A percentile compares a stretch with the other conserved stretches of the same genome.
phyloP scores from a whole-genome alignment of 2,888 invertebrate species.

The Macrophya annulata region DNA sequence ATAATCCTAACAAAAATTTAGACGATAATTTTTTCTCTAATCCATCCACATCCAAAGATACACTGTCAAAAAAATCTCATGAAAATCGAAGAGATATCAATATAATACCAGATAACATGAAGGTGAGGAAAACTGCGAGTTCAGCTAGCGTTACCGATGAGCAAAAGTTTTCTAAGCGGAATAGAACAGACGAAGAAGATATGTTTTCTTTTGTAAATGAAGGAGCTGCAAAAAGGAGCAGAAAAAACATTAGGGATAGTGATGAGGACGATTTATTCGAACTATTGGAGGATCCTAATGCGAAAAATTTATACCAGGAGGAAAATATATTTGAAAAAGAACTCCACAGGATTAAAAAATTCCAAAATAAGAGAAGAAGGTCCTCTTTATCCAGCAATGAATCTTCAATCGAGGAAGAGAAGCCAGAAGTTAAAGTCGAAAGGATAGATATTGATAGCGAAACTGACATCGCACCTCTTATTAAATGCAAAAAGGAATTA shows the following conservation, averaged over 20 bases:
- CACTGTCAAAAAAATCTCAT: background rate
- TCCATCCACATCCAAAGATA: conserved; percentile 27
- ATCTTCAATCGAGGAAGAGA: conserved; percentile 29
- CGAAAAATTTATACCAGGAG: background rate
- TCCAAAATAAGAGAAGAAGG: background rate
- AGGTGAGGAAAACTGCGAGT: background rate
- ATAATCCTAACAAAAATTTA: background rate
- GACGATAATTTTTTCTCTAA: background rate
- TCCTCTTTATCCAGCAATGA: conserved; percentile 38
- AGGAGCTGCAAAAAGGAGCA: background rate
- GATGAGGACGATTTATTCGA: conserved; percentile 30
- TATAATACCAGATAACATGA: background rate
- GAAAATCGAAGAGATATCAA: background rate
- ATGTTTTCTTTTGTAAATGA: conserved; percentile 45
- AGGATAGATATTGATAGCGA: background rate
- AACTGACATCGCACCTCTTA: background rate
- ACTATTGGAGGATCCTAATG: conserved; percentile 33
- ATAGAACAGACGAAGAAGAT: conserved; percentile 14
- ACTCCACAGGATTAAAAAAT: background rate
- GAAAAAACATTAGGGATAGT: background rate
- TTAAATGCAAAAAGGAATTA: conserved; percentile 42
- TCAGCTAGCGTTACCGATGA: background rate
- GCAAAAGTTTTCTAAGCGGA: background rate
- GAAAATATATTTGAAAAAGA: conserved; percentile 45
- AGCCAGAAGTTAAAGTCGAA: conserved; percentile 43